Evolutionary conservation across 1,140 invertebrate genomes (phyloP).

Genomic region (Zaprionus tsacasi): DNA sequence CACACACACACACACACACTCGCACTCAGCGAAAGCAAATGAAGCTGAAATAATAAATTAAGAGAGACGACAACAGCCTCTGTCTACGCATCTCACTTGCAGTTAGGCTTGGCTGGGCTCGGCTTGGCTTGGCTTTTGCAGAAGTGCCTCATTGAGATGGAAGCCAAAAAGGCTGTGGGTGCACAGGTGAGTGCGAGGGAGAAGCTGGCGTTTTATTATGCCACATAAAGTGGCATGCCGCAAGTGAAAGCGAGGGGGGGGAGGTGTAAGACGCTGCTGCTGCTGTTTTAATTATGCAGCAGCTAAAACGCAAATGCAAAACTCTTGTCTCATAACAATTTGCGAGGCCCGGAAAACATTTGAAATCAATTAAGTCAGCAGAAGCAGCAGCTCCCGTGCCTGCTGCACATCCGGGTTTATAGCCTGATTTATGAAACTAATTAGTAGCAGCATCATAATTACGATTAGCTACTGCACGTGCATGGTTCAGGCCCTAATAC

Average conservation of each 20-base stretch:
- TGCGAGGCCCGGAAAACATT: constrained; percentile 54
- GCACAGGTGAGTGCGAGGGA: not conserved
- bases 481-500: not conserved
- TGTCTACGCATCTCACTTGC: constrained; percentile 50
- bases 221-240: constrained; percentile 50
- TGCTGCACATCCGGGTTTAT: constrained; percentile 56
- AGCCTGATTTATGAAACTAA: constrained; percentile 77
- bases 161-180: constrained; percentile 51
- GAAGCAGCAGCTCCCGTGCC: not conserved
- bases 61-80: constrained; percentile 45
- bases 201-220: constrained; percentile 23
- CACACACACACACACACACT: constrained; percentile 35
- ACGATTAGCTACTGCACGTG: constrained; percentile 17
- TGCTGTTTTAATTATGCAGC: constrained; percentile 62
- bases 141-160: constrained; percentile 39
- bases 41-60: constrained; percentile 79
- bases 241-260: constrained; percentile 1
- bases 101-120: constrained; percentile 3
- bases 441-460: constrained; percentile 57
- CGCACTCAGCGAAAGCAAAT: constrained; percentile 47
- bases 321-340: constrained; percentile 61
- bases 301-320: constrained; percentile 69
- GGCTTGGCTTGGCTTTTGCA: not conserved
- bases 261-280: not conserved
- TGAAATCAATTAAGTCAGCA: constrained; percentile 68